Evolutionary conservation across 2,113 vertebrate genomes (phyloP), one percentile per base, ranked within the genome.

Genomic region (Ailuropoda melanoleuca): DNA sequence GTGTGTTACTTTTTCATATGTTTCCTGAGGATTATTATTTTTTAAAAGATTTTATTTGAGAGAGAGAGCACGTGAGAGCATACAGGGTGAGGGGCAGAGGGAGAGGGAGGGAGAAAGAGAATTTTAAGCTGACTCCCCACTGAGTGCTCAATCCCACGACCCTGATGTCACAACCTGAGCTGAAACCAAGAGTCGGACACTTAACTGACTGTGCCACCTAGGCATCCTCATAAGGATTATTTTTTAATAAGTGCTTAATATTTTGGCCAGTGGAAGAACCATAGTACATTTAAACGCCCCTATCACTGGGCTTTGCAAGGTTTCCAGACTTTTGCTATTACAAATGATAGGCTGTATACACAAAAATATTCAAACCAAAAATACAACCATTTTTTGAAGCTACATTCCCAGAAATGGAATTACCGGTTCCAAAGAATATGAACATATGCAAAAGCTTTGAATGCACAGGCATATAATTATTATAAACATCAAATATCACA

Each of bases 181-280:
- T 2, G 26, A 62, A 62, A 62, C 60, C 68, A 72, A 70, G 4
- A 39, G 19, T 39, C 11, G 2, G 19, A 72, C 11, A 9, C 37
- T 72, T 37, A 37, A 39, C 68, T 0, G 8, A n/a, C 64, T 68
- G 8, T 7, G 31, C 31, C 66, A 68, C 17, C 17, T 9, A 72
- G 68, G n/a, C 14, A 19, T 11, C 37, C 37, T 19, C 68, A 39
- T 39, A 84, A 93, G 7, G 18, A 37, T 84, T 96, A 46, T 50
- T 96, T 78, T 95, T 95, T 83, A 93, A 60, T 60, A 86, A 88
- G n/a, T 55, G 68, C 60, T 29, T 90, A 78, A 34, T 53, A 75
- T 84, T 85, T 60, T 92, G 48, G 68, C 15, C 48, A 39, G 5
- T 56, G 72, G 24, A 78, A 90, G 46, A 18, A 89, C 11, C n/a